Conservation (phyloP, 2,113 vertebrate species). For the Rattus rattus region DNA sequence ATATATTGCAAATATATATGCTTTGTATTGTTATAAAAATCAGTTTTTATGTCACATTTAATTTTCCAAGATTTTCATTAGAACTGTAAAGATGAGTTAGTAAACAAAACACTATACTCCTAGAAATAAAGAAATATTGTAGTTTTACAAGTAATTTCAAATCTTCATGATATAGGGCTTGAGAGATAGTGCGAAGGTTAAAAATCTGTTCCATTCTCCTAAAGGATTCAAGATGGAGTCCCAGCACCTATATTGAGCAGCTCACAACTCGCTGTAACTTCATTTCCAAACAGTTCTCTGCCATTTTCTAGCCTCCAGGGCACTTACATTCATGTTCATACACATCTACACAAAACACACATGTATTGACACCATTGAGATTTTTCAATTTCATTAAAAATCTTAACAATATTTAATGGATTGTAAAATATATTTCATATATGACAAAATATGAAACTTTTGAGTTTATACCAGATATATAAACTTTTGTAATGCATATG, state of each 20-base stretch:
- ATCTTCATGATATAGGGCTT: background rate
- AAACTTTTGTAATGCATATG: background rate
- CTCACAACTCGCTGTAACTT: background rate
- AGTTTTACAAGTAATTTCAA: constrained; percentile 19
- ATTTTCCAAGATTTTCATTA: constrained; percentile 27
- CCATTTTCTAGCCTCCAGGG: background rate
- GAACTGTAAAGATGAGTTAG: background rate
- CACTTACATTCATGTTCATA: background rate
- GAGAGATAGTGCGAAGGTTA: background rate
- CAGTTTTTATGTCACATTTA: background rate
- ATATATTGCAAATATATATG: background rate
- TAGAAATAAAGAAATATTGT: constrained; percentile 6
- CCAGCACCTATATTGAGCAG: background rate
- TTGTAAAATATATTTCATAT: background rate
- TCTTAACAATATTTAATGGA: background rate
- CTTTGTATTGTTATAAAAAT: constrained; percentile 4
- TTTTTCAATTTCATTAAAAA: background rate
- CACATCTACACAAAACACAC: background rate
- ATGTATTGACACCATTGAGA: background rate
- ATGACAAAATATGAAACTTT: background rate
- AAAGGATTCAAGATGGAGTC: background rate
- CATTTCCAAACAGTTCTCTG: background rate
- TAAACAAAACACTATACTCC: background rate
- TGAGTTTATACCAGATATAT: background rate
- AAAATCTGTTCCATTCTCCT: background rate